Percentiles rank a stretch among this genome's conserved stretches.
phyloP scores from a whole-genome alignment of 2,113 vertebrate species.

The Syngnathoides biaculeatus region DNA sequence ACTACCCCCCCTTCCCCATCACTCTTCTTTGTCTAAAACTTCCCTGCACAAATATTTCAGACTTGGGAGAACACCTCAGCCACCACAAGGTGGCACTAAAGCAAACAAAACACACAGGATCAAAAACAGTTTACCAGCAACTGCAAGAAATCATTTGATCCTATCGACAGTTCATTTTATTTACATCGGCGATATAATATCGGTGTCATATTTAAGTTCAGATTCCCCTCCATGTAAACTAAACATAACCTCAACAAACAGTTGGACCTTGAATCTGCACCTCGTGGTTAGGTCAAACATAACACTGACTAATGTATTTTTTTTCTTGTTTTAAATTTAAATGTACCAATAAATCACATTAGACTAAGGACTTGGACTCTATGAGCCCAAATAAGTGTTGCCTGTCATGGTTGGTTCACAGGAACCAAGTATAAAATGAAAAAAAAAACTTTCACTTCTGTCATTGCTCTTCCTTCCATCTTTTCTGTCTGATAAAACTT shows the following conservation, averaged over 20 bases:
- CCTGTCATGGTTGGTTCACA: slow-evolving; percentile 1
- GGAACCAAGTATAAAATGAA: slow-evolving; percentile 5
- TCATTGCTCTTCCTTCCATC: slow-evolving; percentile 43
- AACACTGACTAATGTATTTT: not conserved
- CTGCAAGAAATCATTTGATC: slow-evolving; percentile 59
- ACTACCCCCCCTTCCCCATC: too few species aligned
- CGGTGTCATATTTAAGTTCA: not conserved
- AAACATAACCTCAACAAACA: slow-evolving; percentile 5
- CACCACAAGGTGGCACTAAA: slow-evolving; percentile 24
- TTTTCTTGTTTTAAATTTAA: not conserved
- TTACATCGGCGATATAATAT: slow-evolving; percentile 14
- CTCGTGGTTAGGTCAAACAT: not conserved
- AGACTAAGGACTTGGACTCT: not conserved
- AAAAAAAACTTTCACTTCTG: slow-evolving; percentile 37
- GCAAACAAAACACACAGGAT: not conserved
- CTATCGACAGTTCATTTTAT: not conserved
- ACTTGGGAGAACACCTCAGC: slow-evolving; percentile 1
- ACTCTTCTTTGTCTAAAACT: not conserved
- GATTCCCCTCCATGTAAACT: slow-evolving; percentile 8
- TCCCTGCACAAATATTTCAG: slow-evolving; percentile 1
- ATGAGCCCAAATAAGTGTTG: slow-evolving; percentile 1
- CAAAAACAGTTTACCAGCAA: slow-evolving; percentile 88
- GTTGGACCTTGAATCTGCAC: not conserved
- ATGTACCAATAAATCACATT: not conserved
- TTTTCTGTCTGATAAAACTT: slow-evolving; percentile 27